Evolutionary conservation across 1,140 invertebrate genomes (phyloP).

Genomic region (Lethrus apterus): DNA sequence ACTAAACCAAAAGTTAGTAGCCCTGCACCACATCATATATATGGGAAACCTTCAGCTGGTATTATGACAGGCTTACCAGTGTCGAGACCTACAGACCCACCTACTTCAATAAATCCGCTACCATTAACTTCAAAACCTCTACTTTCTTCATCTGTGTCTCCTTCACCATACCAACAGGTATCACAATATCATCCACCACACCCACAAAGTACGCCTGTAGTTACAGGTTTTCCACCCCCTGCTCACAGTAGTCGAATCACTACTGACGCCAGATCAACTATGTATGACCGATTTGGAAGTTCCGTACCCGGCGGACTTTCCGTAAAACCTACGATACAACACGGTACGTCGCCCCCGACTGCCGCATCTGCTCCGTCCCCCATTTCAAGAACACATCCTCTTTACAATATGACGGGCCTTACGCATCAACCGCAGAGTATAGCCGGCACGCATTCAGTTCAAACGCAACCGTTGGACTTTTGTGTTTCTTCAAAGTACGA

Average conservation of each 20-base stretch:
- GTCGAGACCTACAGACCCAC: constrained; percentile 45
- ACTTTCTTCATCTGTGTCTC: constrained; percentile 46
- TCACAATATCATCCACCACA: constrained; percentile 48
- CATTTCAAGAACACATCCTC: constrained; percentile 42
- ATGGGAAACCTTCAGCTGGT: constrained; percentile 60
- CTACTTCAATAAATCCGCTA: constrained; percentile 24
- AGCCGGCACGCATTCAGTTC: constrained; percentile 39
- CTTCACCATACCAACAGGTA: constrained; percentile 56
- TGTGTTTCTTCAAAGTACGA: constrained; percentile 51
- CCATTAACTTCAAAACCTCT: constrained; percentile 22
- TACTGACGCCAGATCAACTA: constrained; percentile 15
- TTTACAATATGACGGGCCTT: constrained; percentile 38
- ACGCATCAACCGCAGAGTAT: constrained; percentile 40
- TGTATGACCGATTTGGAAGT: constrained; percentile 33
- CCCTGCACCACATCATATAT: constrained; percentile 70
- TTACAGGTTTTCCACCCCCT: constrained; percentile 49
- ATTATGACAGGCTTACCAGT: constrained; percentile 55
- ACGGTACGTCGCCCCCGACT: constrained; percentile 45
- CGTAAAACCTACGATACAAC: constrained; percentile 35
- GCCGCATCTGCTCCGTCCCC: constrained; percentile 46
- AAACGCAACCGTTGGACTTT: constrained; percentile 67
- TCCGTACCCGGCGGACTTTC: constrained; percentile 44
- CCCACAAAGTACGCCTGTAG: constrained; percentile 33
- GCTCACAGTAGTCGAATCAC: constrained; percentile 46
- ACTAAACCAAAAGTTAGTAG: constrained; percentile 69